Base-by-base conservation (phyloP, 35 echinoderm and acorn worm genomes). In the Lytechinus variegatus region DNA sequence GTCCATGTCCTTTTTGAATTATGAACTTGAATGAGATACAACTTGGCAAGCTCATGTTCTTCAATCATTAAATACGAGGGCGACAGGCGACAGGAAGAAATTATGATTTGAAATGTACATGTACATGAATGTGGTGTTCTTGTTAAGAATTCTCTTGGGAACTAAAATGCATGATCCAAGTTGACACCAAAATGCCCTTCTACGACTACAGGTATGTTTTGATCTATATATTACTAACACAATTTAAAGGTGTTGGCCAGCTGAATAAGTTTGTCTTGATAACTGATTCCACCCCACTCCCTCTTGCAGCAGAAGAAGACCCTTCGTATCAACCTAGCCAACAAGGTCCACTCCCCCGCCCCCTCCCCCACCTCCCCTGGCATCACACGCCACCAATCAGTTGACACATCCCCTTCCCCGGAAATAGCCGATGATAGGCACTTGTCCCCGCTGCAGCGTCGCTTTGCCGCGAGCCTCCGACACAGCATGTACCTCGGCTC, bases 391-490 rank as follows among this genome's bases (percentile, higher is more conserved):
- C 51, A 29, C 56, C n/a, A 89, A 16, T 52, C 88, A 9, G 92
- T 58, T 3, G 56, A 89, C 11, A 87, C 86, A 52, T 56, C 54
- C 86, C 72, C 54, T 5, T 94, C 95, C 54, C 94, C 94, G 24
- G 88, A 96, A n/a, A 9, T 88, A 54, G 28, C 53, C 44, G 16
- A 60, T 53, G 11, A 10, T 27, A 27, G 13, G 10, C 21, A 86
- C 16, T 29, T 95, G 51, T 44, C 94, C 51, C 72, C 94, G 3
- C 52, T 95, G 94, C 94, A 95, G 94, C 61, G 94, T 16, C 66
- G 86, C 86, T 87, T 95, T 86, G 94, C 94, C 21, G 94, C 94
- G 53, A 95, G 94, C 86, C 53, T 95, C 66, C 94, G 92, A 93
- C 28, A 57, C n/a, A 93, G 53, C 53, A 55, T 93, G 92, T 57